Conservation (phyloP, 2,888 invertebrate genomes). For the Argyra leucocephala region DNA sequence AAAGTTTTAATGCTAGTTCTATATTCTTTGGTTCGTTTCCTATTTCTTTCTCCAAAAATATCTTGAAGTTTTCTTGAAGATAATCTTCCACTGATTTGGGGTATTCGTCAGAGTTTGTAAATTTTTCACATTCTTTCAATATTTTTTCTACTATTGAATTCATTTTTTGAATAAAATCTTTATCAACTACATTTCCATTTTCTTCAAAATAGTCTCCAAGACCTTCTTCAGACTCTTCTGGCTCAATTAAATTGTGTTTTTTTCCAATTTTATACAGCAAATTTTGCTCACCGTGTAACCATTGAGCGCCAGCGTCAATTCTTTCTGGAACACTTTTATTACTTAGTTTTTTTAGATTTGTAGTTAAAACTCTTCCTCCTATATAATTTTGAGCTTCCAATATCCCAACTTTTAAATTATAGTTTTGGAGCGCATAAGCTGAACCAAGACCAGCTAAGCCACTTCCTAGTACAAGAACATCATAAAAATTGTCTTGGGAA, state of each 20-base stretch:
- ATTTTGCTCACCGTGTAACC: slow-evolving; percentile 43
- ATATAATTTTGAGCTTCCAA: slow-evolving; percentile 51
- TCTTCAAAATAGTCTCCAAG: slow-evolving; percentile 47
- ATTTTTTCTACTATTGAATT: slow-evolving; percentile 45
- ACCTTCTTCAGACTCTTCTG: slow-evolving; percentile 46
- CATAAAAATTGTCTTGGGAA: slow-evolving; percentile 20
- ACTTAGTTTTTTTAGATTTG: slow-evolving; percentile 12
- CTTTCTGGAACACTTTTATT: slow-evolving; percentile 38
- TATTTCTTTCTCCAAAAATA: slow-evolving; percentile 20
- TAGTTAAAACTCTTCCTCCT: slow-evolving; percentile 49
- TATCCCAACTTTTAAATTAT: slow-evolving; percentile 40
- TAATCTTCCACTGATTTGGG: slow-evolving; percentile 42
- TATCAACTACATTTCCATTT: slow-evolving; percentile 44
- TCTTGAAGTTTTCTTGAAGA: slow-evolving; percentile 42
- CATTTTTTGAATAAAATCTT: slow-evolving; percentile 45
- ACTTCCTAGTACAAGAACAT: slow-evolving; percentile 27
- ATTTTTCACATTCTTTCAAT: slow-evolving; percentile 46
- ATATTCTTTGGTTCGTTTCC: neutral
- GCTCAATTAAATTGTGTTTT: slow-evolving; percentile 33
- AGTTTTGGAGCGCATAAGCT: slow-evolving; percentile 19
- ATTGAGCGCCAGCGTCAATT: slow-evolving; percentile 42
- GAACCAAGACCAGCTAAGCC: slow-evolving; percentile 29
- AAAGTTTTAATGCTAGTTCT: slow-evolving; percentile 44
- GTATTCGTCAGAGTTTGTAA: slow-evolving; percentile 37
- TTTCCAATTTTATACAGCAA: slow-evolving; percentile 36